These are phyloP conservation scores for Plestiodon gilberti DNA, from an alignment of 2,113 vertebrate species.

Conservation along the genomic window DNA sequence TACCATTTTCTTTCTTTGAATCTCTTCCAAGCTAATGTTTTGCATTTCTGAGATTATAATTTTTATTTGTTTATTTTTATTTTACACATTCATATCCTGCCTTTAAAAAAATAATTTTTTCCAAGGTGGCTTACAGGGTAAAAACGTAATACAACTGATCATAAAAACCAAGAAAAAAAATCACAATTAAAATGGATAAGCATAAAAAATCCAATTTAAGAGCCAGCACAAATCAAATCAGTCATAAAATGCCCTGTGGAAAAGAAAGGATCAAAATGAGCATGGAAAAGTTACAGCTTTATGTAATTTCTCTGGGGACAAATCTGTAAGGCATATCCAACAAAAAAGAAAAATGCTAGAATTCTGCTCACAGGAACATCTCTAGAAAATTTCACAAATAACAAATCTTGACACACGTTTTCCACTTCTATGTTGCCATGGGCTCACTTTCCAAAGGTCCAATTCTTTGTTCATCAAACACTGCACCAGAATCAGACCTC, in stretches of 20 bases:
- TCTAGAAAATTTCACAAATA: background rate
- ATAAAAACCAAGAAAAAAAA: no score
- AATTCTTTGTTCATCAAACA: background rate
- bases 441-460: background rate
- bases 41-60: background rate
- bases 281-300: background rate
- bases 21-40: background rate
- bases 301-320: background rate
- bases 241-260: no score
- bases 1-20: background rate
- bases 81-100: no score
- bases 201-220: no score
- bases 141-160: no score
- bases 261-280: background rate
- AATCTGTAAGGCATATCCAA: background rate
- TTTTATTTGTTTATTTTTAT: no score
- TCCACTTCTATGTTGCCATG: background rate
- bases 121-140: no score
- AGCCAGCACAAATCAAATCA: no score
- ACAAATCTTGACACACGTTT: background rate
- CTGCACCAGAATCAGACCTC: background rate
- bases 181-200: no score
- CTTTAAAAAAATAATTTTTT: no score
- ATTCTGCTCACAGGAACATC: background rate
- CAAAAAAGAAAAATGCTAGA: background rate